phyloP scores from a whole-genome alignment of 1,140 invertebrate species.

The Archivesica marissinica region DNA sequence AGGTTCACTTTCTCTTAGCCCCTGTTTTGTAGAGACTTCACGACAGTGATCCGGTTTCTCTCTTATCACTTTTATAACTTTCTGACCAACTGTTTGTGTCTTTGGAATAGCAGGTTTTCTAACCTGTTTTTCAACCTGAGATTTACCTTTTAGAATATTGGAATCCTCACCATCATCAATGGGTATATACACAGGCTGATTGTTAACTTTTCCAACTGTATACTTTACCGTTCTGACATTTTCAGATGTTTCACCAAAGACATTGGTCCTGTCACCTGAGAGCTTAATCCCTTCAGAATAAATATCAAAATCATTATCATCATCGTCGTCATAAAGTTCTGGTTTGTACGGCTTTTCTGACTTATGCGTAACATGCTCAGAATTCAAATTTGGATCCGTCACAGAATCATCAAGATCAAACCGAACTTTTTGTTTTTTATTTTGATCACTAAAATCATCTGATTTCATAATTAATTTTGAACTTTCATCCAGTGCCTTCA shows the following conservation, averaged over 20 bases:
- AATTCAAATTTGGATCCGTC: conserved; percentile 18
- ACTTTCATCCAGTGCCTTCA: conserved; percentile 38
- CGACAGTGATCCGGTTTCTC: background rate
- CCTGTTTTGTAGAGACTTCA: conserved; percentile 36
- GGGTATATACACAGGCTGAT: conserved; percentile 10
- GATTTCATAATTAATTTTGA: background rate
- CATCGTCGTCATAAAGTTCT: conserved; percentile 56
- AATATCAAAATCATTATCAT: conserved; percentile 40
- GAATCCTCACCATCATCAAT: conserved; percentile 4
- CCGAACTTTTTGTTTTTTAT: conserved; percentile 66
- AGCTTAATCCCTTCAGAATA: conserved; percentile 32
- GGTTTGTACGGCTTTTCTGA: conserved; percentile 66
- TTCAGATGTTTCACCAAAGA: conserved; percentile 6
- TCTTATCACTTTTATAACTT: conserved; percentile 28
- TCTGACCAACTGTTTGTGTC: conserved; percentile 10
- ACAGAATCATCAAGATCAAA: conserved; percentile 67
- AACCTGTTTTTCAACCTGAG: background rate
- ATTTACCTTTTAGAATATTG: conserved; percentile 15
- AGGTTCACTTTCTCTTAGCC: background rate
- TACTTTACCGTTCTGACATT: conserved; percentile 55
- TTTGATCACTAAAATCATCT: conserved; percentile 1
- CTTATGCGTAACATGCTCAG: background rate
- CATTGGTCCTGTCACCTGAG: background rate
- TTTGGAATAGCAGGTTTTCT: conserved; percentile 13
- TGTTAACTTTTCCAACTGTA: conserved; percentile 35